Evolutionary conservation across 2,113 vertebrate species (phyloP), one percentile per base, ranked within the genome.

Genomic region (Toxotes jaculatrix): DNA sequence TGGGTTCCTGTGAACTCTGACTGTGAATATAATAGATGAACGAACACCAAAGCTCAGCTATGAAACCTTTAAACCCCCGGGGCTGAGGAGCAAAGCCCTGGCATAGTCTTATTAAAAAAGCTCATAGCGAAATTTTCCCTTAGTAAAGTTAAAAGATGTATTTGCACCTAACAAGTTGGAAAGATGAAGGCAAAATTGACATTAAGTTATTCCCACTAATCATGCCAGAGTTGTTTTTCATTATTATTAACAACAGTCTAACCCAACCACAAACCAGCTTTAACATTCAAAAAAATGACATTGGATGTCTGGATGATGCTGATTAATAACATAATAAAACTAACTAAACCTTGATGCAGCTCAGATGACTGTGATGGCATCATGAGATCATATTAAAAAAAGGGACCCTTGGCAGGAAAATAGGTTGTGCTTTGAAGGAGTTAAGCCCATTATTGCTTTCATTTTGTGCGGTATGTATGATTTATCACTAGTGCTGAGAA

Each of bases 371-470:
- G 31, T 27, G 27, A 27, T 3, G 19, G 63, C n/a, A 53, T 74
- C 34, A 56, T 55, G 10, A 76, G 10, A 77, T 77, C 60, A 61
- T 17, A 62, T 71, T 57, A 12, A 32, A 5, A 59, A 57, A 57
- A 12, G 49, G 51, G 60, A 27, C 27, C 27, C 66, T 51, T 57
- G 66, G 66, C 65, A 56, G 27, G 27, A 53, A 68, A 74, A 64
- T 57, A 40, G 56, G 31, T n/a, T 27, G n/a, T 40, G 36, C 49
- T 74, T 61, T n/a, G 4, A 47, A 8, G 1, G 6, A 63, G 40
- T 7, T 34, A 21, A 57, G 34, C 27, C 60, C 59, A 64, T 74
- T 63, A 70, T 57, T 49, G 7, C 61, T 82, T 79, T 72, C 12
- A 67, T 68, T 76, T 51, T 34, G 42, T 43, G 74, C 45, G 61